Evolutionary conservation across 2,888 invertebrate species (phyloP).

Genomic region (Ptilodon capucinus): DNA sequence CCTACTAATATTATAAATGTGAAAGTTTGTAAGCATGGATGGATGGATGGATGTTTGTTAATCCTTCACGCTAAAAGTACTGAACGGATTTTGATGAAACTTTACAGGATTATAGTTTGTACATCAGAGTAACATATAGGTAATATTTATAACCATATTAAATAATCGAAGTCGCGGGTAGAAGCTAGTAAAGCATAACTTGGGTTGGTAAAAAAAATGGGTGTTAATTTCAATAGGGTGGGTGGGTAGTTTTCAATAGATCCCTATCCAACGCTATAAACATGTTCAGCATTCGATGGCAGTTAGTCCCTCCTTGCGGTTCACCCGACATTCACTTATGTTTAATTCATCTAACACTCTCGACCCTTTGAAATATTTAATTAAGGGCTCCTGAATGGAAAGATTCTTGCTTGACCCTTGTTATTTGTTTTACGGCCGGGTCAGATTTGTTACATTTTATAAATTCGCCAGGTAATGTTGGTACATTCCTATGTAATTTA

Average conservation of each 20-base stretch:
- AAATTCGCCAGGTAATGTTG: slow-evolving; percentile 13
- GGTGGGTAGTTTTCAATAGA: background rate
- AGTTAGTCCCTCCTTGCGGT: slow-evolving; percentile 7
- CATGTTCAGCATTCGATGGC: slow-evolving; percentile 1
- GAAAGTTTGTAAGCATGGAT: too few species aligned
- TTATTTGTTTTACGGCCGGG: slow-evolving; percentile 22
- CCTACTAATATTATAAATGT: too few species aligned
- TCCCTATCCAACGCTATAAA: background rate
- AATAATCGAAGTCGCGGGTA: too few species aligned
- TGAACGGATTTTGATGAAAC: too few species aligned
- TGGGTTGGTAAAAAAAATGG: too few species aligned
- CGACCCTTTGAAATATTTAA: slow-evolving; percentile 67
- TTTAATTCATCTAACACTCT: slow-evolving; percentile 60
- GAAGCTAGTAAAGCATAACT: too few species aligned
- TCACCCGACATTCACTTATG: slow-evolving; percentile 38
- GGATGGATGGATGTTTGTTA: too few species aligned
- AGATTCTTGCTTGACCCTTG: slow-evolving; percentile 28
- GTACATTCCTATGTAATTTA: background rate
- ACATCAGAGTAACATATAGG: too few species aligned
- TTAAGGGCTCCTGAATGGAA: slow-evolving; percentile 45
- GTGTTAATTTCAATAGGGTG: too few species aligned
- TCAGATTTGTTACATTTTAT: slow-evolving; percentile 31
- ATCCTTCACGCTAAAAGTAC: too few species aligned
- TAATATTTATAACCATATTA: too few species aligned
- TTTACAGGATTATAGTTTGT: too few species aligned